Evolutionary conservation across 2,888 invertebrate species (phyloP).

Genomic region (Meteorus colon): DNA sequence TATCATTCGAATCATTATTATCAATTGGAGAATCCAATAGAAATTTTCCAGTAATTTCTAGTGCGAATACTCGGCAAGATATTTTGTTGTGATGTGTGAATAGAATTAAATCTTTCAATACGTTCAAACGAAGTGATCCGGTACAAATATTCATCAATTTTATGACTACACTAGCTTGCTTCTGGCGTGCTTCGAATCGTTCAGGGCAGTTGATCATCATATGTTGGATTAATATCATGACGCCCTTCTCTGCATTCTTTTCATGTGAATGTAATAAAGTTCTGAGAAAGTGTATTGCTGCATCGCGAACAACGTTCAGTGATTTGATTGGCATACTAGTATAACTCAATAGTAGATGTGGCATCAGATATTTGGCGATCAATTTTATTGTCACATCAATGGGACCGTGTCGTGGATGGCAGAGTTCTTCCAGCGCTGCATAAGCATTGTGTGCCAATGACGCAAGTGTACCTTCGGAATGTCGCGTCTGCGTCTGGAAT

Average conservation of each 20-base stretch:
- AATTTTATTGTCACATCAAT: conserved; percentile 65
- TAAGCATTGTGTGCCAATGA: conserved; percentile 68
- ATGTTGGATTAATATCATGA: conserved; percentile 64
- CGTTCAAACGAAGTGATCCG: conserved; percentile 48
- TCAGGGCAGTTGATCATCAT: conserved; percentile 67
- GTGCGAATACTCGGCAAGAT: conserved; percentile 73
- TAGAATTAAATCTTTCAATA: conserved; percentile 57
- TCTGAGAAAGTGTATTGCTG: conserved; percentile 60
- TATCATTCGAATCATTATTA: neutral
- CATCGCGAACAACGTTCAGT: conserved; percentile 58
- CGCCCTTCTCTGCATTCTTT: conserved; percentile 55
- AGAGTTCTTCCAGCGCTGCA: conserved; percentile 67
- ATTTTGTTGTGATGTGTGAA: conserved; percentile 72
- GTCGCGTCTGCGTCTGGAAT: conserved; percentile 41
- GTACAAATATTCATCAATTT: conserved; percentile 62
- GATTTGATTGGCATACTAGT: conserved; percentile 26
- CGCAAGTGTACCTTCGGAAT: conserved; percentile 52
- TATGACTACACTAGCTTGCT: conserved; percentile 62
- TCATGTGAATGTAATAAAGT: conserved; percentile 56
- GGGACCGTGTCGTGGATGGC: conserved; percentile 72
- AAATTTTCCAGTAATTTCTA: conserved; percentile 74
- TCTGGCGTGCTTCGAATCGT: conserved; percentile 64
- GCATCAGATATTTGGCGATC: conserved; percentile 72
- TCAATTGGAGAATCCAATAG: conserved; percentile 59
- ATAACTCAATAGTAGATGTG: conserved; percentile 64